These are phyloP conservation scores for Pteruthius melanotis DNA, from an alignment of 2,113 vertebrate genomes.

Conservation along the genomic window DNA sequence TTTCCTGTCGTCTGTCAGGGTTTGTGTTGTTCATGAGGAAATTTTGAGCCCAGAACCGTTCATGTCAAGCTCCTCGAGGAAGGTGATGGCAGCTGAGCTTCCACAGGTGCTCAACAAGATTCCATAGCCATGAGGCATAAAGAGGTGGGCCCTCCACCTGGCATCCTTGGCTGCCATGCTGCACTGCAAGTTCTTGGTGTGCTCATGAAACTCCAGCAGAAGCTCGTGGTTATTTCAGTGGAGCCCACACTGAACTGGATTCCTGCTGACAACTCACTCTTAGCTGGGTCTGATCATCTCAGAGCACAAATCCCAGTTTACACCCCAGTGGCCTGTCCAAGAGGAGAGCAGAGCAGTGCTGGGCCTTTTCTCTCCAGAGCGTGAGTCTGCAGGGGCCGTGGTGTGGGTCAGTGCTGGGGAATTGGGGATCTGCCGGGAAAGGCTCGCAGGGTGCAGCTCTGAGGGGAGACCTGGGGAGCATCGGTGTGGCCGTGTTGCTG, in stretches of 20 bases:
- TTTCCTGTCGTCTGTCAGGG: background rate
- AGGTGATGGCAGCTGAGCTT: background rate
- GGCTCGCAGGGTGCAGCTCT: background rate
- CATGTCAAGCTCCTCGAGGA: background rate
- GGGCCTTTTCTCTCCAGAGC: background rate
- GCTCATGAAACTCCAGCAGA: background rate
- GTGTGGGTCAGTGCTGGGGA: background rate
- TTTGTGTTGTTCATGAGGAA: background rate
- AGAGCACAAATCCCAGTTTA: background rate
- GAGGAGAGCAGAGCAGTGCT: background rate
- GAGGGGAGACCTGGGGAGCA: background rate
- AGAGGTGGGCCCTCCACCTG: background rate
- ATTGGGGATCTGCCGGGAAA: background rate
- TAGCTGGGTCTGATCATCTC: background rate
- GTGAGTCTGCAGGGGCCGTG: background rate
- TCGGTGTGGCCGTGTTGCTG: accelerated
- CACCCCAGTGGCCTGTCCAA: background rate
- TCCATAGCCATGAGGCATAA: background rate
- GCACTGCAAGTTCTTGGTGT: background rate
- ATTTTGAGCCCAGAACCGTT: background rate
- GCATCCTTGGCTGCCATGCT: accelerated
- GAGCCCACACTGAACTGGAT: background rate
- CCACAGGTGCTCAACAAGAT: background rate
- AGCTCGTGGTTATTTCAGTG: background rate
- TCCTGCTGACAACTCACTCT: background rate